Conservation (phyloP, 2,797 vertebrate species). For the Rhinophrynus dorsalis region DNA sequence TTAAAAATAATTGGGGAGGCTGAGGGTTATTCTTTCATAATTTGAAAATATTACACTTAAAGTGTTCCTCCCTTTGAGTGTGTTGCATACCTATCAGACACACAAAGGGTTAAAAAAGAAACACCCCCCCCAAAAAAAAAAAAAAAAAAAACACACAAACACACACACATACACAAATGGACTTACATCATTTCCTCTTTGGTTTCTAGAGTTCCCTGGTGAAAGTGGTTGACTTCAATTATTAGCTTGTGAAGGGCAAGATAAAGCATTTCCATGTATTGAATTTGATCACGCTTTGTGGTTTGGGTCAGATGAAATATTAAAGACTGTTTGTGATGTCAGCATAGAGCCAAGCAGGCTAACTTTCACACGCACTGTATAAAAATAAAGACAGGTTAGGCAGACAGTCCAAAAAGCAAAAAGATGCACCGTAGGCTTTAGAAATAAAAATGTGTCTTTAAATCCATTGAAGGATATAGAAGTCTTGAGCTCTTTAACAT, state of each 20-base stretch:
- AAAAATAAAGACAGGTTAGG: constrained; percentile 25
- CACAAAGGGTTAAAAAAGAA: too few species aligned
- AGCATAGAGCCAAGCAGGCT: constrained; percentile 67
- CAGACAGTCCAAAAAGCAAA: too few species aligned
- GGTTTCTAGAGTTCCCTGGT: constrained; percentile 65
- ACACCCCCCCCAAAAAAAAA: too few species aligned
- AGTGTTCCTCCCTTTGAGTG: too few species aligned
- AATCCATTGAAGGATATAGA: neutral
- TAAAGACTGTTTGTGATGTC: constrained; percentile 80
- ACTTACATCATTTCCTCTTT: constrained; percentile 59
- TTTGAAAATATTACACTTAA: too few species aligned
- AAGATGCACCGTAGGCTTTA: too few species aligned
- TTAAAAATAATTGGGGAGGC: too few species aligned
- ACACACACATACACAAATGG: too few species aligned
- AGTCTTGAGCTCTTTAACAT: neutral
- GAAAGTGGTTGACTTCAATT: constrained; percentile 63
- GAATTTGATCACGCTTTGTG: constrained; percentile 74
- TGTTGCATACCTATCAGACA: too few species aligned
- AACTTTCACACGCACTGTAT: constrained; percentile 68
- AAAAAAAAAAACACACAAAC: too few species aligned
- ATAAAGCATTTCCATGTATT: constrained; percentile 77
- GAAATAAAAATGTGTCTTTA: too few species aligned
- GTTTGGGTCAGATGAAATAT: constrained; percentile 84
- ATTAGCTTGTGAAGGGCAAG: constrained; percentile 73
- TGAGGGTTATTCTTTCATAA: too few species aligned